Percentiles rank a stretch among this genome's conserved stretches.
Evolutionary conservation across 2,797 vertebrate species (phyloP).

Genomic region (Buphagus erythrorhynchus): DNA sequence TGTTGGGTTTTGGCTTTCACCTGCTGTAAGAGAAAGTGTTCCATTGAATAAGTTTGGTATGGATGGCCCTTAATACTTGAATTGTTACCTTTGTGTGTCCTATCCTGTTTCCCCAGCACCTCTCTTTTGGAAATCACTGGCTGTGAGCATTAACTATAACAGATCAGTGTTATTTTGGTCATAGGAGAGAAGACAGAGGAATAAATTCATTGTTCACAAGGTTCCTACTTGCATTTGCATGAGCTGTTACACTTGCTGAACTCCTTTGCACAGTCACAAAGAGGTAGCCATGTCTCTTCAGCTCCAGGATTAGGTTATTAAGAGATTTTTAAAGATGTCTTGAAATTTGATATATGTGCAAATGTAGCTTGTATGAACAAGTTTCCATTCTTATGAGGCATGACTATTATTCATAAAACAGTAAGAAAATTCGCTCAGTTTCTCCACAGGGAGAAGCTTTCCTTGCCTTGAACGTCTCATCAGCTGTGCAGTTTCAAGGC

Average conservation of each 20-base stretch:
- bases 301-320: background rate
- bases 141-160: background rate
- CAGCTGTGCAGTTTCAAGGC: slow-evolving; percentile 55
- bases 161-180: background rate
- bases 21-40: background rate
- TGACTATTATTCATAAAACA: slow-evolving; percentile 40
- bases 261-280: background rate
- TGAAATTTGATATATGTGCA: slow-evolving; percentile 13
- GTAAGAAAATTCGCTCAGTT: slow-evolving; percentile 28
- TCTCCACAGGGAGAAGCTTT: slow-evolving; percentile 28
- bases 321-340: background rate
- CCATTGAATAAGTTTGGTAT: background rate
- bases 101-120: background rate
- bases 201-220: background rate
- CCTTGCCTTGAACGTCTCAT: background rate
- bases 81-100: background rate
- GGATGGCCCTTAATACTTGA: background rate
- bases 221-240: background rate
- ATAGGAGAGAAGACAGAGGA: background rate
- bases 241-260: background rate
- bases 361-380: background rate
- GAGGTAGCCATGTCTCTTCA: background rate
- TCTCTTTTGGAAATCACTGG: background rate
- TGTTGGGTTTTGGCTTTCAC: background rate
- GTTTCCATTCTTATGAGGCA: background rate